Percentiles rank a stretch among this genome's conserved stretches.
Evolutionary conservation across 2,113 vertebrate species (phyloP).

Genomic region (Seriola rivoliana): DNA sequence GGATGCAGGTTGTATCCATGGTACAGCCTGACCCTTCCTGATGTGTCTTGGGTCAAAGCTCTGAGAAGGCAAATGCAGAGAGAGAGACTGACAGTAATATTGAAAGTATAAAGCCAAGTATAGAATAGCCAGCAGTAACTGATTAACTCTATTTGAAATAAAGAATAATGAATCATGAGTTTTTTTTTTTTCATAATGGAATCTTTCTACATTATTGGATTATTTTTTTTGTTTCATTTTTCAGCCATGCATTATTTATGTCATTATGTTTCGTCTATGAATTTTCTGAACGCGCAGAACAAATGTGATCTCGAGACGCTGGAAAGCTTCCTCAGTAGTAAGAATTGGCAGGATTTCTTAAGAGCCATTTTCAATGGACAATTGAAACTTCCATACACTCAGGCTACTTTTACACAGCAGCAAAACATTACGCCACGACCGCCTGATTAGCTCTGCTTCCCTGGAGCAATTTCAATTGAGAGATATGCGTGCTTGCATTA

Average conservation of each 20-base stretch:
- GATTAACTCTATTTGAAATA: slow-evolving; percentile 21
- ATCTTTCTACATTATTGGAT: slow-evolving; percentile 20
- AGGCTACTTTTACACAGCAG: neutral
- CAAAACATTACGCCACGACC: neutral
- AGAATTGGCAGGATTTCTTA: neutral
- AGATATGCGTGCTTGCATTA: neutral
- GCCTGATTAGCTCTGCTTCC: neutral
- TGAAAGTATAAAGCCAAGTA: neutral
- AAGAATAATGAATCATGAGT: slow-evolving; percentile 14
- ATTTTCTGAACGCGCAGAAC: slow-evolving; percentile 8
- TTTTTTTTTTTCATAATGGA: neutral
- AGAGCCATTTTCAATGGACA: neutral
- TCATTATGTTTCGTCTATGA: neutral
- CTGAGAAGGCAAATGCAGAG: neutral
- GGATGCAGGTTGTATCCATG: slow-evolving; percentile 21
- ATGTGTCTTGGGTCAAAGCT: slow-evolving; percentile 21
- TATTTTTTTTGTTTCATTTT: slow-evolving; percentile 10
- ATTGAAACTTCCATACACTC: neutral
- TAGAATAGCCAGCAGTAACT: slow-evolving; percentile 5
- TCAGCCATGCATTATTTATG: slow-evolving; percentile 31
- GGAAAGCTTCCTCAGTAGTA: neutral
- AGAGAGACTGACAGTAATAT: slow-evolving; percentile 13
- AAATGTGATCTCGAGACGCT: neutral
- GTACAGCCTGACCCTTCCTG: slow-evolving; percentile 12
- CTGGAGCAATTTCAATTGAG: neutral